A percentile compares a stretch with the other conserved stretches of the same genome.
Evolutionary conservation across 1,140 invertebrate genomes (phyloP).

Genomic region (Pseudomyrmex pallidus): DNA sequence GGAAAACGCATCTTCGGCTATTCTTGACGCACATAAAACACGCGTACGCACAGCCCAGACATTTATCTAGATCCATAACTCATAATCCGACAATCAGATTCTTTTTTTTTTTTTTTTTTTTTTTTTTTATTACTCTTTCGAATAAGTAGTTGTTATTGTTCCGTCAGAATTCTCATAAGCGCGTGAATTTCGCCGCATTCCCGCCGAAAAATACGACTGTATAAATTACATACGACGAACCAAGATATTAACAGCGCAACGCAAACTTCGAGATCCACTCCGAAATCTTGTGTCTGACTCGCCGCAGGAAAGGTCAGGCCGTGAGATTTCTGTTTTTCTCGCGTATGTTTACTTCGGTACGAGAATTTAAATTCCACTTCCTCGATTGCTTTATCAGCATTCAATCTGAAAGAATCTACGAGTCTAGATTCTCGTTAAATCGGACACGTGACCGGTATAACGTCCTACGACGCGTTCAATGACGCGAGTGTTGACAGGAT

Average conservation of each 20-base stretch:
- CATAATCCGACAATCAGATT: slow-evolving; percentile 27
- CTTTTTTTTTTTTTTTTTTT: neutral
- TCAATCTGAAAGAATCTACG: slow-evolving; percentile 49
- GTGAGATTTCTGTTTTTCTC: slow-evolving; percentile 23
- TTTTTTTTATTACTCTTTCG: neutral
- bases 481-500: no score
- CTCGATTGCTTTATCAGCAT: slow-evolving; percentile 54
- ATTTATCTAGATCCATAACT: slow-evolving; percentile 55
- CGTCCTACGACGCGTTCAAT: no score
- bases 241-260: neutral
- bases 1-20: slow-evolving; percentile 24
- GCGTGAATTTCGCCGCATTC: neutral
- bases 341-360: neutral
- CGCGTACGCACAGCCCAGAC: neutral
- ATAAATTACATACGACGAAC: neutral
- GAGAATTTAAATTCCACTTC: slow-evolving; percentile 42
- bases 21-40: slow-evolving; percentile 48
- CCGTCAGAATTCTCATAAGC: neutral
- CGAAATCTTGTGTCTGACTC: slow-evolving; percentile 23
- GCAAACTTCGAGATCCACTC: neutral
- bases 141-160: no score
- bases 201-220: neutral
- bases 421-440: slow-evolving; percentile 70
- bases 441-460: slow-evolving; percentile 33
- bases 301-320: slow-evolving; percentile 19